phyloP scores from a whole-genome alignment of 2,113 vertebrate genomes.

The Sinocyclocheilus anshuiensis region DNA sequence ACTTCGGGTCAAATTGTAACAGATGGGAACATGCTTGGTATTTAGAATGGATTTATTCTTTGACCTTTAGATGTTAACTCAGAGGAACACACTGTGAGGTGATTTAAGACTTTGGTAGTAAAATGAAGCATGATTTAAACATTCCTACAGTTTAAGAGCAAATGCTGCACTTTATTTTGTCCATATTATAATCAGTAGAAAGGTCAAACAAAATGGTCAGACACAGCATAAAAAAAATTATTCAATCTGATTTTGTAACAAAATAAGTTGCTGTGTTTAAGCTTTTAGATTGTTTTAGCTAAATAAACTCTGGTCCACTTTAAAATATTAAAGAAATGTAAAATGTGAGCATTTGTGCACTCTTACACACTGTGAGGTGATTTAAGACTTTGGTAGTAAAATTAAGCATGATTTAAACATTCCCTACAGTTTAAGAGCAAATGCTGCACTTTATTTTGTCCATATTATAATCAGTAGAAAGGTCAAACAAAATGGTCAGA shows the following conservation, averaged over 20 bases:
- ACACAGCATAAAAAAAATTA: neutral
- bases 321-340: constrained; percentile 20
- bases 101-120: constrained; percentile 37
- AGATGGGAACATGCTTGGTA: constrained; percentile 30
- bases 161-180: constrained; percentile 14
- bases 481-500: constrained; percentile 2
- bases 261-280: constrained; percentile 8
- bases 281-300: constrained; percentile 38
- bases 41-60: constrained; percentile 5
- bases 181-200: constrained; percentile 19
- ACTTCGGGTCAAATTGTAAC: constrained; percentile 22
- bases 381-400: too few species aligned
- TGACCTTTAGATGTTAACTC: constrained; percentile 21
- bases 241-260: neutral
- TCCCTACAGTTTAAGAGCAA: too few species aligned
- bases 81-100: neutral
- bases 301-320: constrained; percentile 56
- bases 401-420: too few species aligned
- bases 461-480: constrained; percentile 22
- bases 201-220: constrained; percentile 11
- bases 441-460: constrained; percentile 13
- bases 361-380: too few species aligned
- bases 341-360: constrained; percentile 14
- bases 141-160: constrained; percentile 12
- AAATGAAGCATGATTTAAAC: constrained; percentile 18